Percentiles rank a stretch among this genome's conserved stretches.
Evolutionary conservation across 2,797 vertebrate species (phyloP).

Genomic region (Graptemys geographica): DNA sequence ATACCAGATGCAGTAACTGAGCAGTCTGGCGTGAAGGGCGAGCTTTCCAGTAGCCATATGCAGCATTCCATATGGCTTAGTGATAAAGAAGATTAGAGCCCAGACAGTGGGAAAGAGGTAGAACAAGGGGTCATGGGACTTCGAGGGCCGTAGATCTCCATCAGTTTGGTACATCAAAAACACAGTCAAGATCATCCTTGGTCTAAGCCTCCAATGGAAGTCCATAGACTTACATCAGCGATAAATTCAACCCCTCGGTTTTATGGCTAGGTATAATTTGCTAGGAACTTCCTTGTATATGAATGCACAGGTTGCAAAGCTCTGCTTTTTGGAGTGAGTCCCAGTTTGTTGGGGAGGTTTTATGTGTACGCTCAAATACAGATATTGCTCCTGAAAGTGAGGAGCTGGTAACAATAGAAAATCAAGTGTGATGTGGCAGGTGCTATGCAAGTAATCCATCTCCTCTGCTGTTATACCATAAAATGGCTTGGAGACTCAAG

Average conservation of each 20-base stretch:
- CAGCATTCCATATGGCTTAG: not conserved
- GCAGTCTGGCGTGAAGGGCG: conserved; percentile 31
- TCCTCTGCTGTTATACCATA: not conserved
- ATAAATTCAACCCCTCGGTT: not conserved
- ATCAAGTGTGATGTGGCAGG: not conserved
- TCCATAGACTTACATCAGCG: not conserved
- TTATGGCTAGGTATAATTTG: not conserved
- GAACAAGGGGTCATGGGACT: not conserved
- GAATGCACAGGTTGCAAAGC: not conserved
- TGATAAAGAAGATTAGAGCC: conserved; percentile 35
- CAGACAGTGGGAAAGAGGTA: not conserved
- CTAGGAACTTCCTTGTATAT: not conserved
- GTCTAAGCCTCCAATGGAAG: not conserved
- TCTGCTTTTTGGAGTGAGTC: not conserved
- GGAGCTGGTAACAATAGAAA: not conserved
- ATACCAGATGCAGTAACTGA: conserved; percentile 62
- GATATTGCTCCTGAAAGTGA: not conserved
- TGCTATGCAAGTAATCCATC: not conserved
- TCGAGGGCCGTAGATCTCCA: not conserved
- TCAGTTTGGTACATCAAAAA: not conserved
- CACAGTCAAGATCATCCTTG: not conserved
- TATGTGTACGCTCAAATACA: not conserved
- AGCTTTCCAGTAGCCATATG: conserved; percentile 41
- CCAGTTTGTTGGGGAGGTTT: not conserved
- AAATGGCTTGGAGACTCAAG: not conserved